Conservation (phyloP, 2,888 invertebrate species). For the Acholoe squamosa region DNA sequence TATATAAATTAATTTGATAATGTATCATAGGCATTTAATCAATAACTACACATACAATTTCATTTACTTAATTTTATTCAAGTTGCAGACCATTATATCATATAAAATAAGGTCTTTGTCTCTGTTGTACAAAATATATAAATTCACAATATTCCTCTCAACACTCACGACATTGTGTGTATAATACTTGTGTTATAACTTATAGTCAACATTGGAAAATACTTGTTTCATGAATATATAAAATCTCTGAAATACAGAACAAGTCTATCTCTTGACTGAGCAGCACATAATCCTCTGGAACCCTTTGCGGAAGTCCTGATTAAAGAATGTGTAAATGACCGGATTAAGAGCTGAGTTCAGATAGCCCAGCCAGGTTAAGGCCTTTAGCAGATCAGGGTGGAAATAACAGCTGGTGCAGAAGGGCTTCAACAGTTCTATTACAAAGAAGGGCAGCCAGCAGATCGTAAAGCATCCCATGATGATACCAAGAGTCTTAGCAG, state of each 20-base stretch:
- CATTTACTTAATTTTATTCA: neutral
- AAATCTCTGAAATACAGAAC: neutral
- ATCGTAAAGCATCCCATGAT: slow-evolving; percentile 96
- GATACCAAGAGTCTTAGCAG: slow-evolving; percentile 95
- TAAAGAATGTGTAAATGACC: slow-evolving; percentile 96
- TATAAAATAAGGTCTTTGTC: neutral
- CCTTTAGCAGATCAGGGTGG: slow-evolving; percentile 67
- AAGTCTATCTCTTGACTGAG: slow-evolving; percentile 43
- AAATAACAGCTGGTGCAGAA: slow-evolving; percentile 85
- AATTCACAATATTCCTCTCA: too few relatives aligned
- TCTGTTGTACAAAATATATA: neutral
- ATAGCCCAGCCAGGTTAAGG: slow-evolving; percentile 87
- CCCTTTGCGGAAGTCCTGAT: slow-evolving; percentile 97
- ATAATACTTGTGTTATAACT: neutral
- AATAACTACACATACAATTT: neutral
- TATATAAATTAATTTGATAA: too few relatives aligned
- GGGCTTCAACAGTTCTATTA: slow-evolving; percentile 87
- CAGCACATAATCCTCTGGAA: slow-evolving; percentile 84
- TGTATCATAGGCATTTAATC: neutral
- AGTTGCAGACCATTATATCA: slow-evolving; percentile 24
- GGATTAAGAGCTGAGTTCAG: slow-evolving; percentile 97
- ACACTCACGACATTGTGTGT: neutral
- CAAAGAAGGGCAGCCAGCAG: slow-evolving; percentile 98
- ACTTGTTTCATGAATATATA: neutral
- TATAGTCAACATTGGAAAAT: neutral